phyloP scores from a whole-genome alignment of 2,113 vertebrate genomes.

The human (Homo sapiens) region DNA sequence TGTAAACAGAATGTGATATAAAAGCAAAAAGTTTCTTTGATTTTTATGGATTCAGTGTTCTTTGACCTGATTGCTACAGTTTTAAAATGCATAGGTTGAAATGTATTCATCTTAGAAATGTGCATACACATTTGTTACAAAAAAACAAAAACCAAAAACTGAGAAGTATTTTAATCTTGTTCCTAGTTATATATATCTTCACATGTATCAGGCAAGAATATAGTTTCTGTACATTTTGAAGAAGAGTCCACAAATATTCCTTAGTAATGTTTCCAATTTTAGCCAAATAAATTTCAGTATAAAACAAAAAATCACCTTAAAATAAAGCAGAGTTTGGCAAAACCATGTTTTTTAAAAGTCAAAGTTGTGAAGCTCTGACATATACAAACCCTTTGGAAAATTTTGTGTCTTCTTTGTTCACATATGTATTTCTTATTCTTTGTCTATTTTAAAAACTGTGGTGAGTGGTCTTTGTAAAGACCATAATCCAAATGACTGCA shows the following conservation, averaged over 20 bases:
- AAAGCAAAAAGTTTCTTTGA: not conserved
- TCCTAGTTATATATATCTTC: not conserved
- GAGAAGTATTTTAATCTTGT: not conserved
- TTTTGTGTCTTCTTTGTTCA: not conserved
- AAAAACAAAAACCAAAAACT: not conserved
- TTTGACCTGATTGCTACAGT: not conserved
- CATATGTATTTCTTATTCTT: not conserved
- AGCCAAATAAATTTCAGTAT: not conserved
- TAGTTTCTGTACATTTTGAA: not conserved
- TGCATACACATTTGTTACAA: not conserved
- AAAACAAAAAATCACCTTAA: not conserved
- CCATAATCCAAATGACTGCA: not conserved
- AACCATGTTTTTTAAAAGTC: not conserved
- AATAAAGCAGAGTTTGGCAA: not conserved
- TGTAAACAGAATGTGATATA: not conserved
- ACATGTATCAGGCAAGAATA: not conserved
- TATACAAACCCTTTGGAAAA: not conserved
- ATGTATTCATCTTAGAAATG: constrained; percentile 8
- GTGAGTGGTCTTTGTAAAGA: not conserved
- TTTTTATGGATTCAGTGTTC: not conserved
- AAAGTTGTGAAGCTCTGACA: not conserved
- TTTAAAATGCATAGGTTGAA: constrained; percentile 7
- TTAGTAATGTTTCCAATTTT: constrained; percentile 26
- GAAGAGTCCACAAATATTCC: not conserved
- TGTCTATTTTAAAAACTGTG: not conserved